Percentiles rank a stretch among this genome's conserved stretches.
Evolutionary conservation across 1,140 invertebrate genomes (phyloP).

Genomic region (Oreohelix idahoensis): DNA sequence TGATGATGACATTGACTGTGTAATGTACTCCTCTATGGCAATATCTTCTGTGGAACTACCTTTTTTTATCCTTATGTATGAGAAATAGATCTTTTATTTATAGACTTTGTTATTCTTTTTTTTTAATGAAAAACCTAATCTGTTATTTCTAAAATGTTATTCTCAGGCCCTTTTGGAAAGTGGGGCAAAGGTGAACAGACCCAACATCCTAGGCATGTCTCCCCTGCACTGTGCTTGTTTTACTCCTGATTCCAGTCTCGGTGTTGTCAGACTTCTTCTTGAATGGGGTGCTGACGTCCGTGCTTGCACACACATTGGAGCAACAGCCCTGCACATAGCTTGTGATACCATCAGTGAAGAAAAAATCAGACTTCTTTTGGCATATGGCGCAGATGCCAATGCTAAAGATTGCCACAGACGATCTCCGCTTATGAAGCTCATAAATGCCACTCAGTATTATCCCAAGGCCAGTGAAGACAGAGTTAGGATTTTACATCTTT

Average conservation of each 20-base stretch:
- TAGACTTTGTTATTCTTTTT: too few relatives aligned
- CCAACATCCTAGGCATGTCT: conserved; percentile 26
- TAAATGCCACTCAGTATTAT: background rate
- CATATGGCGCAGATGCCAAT: conserved; percentile 36
- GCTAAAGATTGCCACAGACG: background rate
- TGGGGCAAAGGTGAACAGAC: conserved; percentile 38
- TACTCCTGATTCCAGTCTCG: background rate
- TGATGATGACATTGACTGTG: too few relatives aligned
- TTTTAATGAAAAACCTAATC: too few relatives aligned
- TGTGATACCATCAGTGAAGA: conserved; percentile 15
- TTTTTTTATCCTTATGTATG: too few relatives aligned
- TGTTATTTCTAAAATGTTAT: background rate
- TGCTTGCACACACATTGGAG: too few relatives aligned
- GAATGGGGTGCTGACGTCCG: conserved; percentile 35
- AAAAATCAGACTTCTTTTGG: conserved; percentile 36
- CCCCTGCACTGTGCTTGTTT: conserved; percentile 40
- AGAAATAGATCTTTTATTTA: too few relatives aligned
- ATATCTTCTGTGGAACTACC: too few relatives aligned
- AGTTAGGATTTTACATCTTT: background rate
- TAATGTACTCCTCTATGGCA: too few relatives aligned
- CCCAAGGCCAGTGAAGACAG: background rate
- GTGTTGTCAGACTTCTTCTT: conserved; percentile 25
- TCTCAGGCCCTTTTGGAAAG: conserved; percentile 36
- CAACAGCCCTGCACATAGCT: conserved; percentile 36
- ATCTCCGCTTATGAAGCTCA: conserved; percentile 26